A percentile compares a stretch with the other conserved stretches of the same genome.
phyloP scores from a whole-genome alignment of 2,113 vertebrate species.

The Solea solea region DNA sequence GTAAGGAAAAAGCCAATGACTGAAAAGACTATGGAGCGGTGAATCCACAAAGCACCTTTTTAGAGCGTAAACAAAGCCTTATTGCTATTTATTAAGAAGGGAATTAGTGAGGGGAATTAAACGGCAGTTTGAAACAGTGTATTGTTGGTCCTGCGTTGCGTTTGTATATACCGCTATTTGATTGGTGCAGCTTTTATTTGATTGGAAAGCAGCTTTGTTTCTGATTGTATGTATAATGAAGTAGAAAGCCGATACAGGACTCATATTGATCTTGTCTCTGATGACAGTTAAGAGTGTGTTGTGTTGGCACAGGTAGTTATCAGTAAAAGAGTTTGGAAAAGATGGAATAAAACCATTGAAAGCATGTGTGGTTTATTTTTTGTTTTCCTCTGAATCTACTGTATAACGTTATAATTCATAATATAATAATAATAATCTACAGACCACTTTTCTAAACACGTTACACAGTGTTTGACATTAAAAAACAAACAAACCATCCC shows the following conservation, averaged over 20 bases:
- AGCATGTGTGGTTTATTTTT: conserved; percentile 4
- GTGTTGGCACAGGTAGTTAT: conserved; percentile 58
- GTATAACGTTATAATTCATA: too few species aligned
- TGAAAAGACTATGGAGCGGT: conserved; percentile 44
- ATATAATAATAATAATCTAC: too few species aligned
- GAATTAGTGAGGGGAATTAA: conserved; percentile 44
- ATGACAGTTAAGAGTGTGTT: conserved; percentile 61
- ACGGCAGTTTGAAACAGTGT: conserved; percentile 29
- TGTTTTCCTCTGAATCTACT: neutral
- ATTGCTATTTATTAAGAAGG: conserved; percentile 27
- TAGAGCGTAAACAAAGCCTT: conserved; percentile 68
- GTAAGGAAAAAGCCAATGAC: conserved; percentile 27
- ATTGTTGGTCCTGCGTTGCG: conserved; percentile 41
- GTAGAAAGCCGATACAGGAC: conserved; percentile 67
- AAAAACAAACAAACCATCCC: too few species aligned
- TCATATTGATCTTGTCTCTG: conserved; percentile 65
- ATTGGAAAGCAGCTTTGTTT: conserved; percentile 52
- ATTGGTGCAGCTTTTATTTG: conserved; percentile 62
- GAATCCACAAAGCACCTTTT: conserved; percentile 60
- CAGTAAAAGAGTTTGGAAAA: conserved; percentile 46
- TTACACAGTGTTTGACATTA: too few species aligned
- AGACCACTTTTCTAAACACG: too few species aligned
- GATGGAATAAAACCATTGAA: conserved; percentile 59
- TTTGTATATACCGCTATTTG: conserved; percentile 70
- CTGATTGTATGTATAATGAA: conserved; percentile 58